Percentiles rank a stretch among this genome's conserved stretches.
phyloP scores from a whole-genome alignment of 1,140 invertebrate genomes.

The Leptinotarsa defecta region DNA sequence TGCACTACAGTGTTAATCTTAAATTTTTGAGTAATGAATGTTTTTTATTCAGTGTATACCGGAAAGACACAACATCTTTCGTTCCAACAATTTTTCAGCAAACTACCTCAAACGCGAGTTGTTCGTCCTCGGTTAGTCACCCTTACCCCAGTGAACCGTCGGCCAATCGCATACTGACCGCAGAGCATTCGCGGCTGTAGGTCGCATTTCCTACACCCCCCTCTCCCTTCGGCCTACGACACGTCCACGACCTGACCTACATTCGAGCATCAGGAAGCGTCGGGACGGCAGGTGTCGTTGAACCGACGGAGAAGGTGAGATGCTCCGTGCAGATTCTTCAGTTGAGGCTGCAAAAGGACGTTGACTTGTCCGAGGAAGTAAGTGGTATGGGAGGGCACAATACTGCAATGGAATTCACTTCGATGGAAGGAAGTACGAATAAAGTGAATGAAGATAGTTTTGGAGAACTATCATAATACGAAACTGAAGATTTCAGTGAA shows the following conservation, averaged over 20 bases:
- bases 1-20: no score
- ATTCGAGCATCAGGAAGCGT: constrained; percentile 54
- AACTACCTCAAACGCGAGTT: constrained; percentile 18
- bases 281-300: constrained; percentile 33
- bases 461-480: no score
- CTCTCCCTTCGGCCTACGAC: constrained; percentile 32
- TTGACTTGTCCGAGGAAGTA: background rate
- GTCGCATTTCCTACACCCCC: constrained; percentile 34
- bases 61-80: no score
- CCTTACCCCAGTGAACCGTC: constrained; percentile 55
- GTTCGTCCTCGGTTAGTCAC: constrained; percentile 54
- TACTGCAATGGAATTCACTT: background rate
- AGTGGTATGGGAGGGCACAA: background rate
- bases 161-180: constrained; percentile 55
- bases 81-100: no score
- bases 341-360: constrained; percentile 1
- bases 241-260: constrained; percentile 53
- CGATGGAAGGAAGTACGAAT: no score
- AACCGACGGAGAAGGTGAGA: background rate
- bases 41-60: no score
- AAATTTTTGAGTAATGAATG: no score
- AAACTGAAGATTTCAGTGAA: no score
- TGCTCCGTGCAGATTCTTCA: background rate
- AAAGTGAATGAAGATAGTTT: no score
- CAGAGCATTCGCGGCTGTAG: constrained; percentile 41